These are phyloP conservation scores for Apis laboriosa DNA, from an alignment of 1,140 invertebrate species.

Conservation along the genomic window DNA sequence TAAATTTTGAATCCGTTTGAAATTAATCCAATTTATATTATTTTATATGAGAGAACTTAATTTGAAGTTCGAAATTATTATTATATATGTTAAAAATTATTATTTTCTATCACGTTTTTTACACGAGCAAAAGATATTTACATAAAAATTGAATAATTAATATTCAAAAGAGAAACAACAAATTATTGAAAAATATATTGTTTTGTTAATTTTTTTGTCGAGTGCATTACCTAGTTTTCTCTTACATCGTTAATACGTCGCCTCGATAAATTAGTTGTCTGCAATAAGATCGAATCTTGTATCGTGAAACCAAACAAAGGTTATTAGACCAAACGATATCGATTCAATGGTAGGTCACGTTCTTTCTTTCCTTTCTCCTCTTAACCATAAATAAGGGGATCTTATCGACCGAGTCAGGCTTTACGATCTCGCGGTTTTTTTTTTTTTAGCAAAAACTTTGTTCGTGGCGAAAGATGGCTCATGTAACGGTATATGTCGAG, in stretches of 20 bases:
- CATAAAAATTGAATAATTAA: too few species aligned
- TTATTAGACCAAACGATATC: conserved; percentile 25
- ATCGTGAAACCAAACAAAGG: conserved; percentile 28
- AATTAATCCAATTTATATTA: too few species aligned
- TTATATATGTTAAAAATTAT: too few species aligned
- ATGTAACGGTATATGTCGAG: neutral
- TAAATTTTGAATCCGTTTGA: too few species aligned
- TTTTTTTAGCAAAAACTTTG: neutral
- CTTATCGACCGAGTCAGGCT: neutral
- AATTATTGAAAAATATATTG: too few species aligned
- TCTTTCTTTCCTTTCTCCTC: neutral
- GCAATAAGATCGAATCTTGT: conserved; percentile 28
- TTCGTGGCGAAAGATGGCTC: neutral
- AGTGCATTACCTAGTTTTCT: neutral
- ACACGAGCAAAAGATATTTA: too few species aligned
- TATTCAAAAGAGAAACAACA: too few species aligned
- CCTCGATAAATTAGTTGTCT: conserved; percentile 42
- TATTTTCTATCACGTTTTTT: too few species aligned
- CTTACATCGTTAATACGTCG: neutral
- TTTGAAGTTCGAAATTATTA: too few species aligned
- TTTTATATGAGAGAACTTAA: too few species aligned
- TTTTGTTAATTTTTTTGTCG: neutral
- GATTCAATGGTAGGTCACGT: conserved; percentile 3
- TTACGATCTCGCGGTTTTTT: neutral
- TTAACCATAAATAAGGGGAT: conserved; percentile 44